These are phyloP conservation scores for Pipistrellus kuhlii DNA, from an alignment of 2,797 vertebrate genomes.

Conservation along the genomic window DNA sequence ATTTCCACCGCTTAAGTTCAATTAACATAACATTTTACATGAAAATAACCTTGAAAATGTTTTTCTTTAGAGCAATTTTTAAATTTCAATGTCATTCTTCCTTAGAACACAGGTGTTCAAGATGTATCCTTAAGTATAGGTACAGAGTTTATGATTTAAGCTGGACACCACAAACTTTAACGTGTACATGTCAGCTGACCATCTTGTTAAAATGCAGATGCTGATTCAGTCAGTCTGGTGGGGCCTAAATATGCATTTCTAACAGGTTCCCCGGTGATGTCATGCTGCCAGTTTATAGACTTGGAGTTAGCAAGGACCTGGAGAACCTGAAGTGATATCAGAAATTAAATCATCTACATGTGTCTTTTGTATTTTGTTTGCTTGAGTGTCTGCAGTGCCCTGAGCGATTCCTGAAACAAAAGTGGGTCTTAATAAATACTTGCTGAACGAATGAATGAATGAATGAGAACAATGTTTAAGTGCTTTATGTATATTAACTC, in stretches of 20 bases:
- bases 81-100: background rate
- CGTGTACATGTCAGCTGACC: background rate
- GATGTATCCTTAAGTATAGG: background rate
- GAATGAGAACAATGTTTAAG: background rate
- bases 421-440: background rate
- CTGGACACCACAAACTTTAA: background rate
- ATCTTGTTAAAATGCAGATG: background rate
- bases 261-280: background rate
- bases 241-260: background rate
- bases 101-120: background rate
- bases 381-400: background rate
- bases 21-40: background rate
- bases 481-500: background rate
- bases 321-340: background rate
- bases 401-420: conserved; percentile 27
- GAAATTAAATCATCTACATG: background rate
- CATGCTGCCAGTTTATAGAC: background rate
- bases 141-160: background rate
- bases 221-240: background rate
- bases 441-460: background rate
- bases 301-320: background rate
- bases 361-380: background rate
- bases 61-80: conserved; percentile 32
- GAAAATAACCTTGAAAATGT: background rate
- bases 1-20: background rate